Evolutionary conservation across 2,797 vertebrate genomes (phyloP).

Genomic region (Notolepis coatsorum): DNA sequence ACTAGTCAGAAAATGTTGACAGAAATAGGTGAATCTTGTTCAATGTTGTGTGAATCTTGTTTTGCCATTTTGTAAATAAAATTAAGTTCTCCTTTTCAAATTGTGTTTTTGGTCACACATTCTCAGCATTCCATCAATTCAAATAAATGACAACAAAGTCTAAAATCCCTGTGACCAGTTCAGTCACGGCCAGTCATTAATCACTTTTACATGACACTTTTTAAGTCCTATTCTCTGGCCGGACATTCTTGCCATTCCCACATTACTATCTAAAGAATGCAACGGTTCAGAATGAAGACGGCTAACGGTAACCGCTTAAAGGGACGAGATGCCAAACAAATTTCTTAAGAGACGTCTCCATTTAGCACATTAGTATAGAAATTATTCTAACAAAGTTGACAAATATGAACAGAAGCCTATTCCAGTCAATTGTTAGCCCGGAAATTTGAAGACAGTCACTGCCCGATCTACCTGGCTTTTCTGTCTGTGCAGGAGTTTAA

Average conservation of each 20-base stretch:
- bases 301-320: neutral
- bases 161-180: conserved; percentile 33
- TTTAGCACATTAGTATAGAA: neutral
- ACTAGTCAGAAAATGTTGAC: too few species aligned
- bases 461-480: too few species aligned
- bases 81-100: neutral
- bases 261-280: conserved; percentile 42
- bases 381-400: neutral
- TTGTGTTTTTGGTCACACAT: neutral
- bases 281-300: conserved; percentile 1
- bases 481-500: too few species aligned
- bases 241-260: conserved; percentile 61
- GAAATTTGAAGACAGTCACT: too few species aligned
- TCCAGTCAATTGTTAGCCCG: too few species aligned
- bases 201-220: conserved; percentile 47
- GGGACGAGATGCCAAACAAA: conserved; percentile 10
- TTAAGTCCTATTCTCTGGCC: conserved; percentile 31
- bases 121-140: neutral
- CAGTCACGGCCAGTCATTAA: conserved; percentile 30
- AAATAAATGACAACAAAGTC: conserved; percentile 25
- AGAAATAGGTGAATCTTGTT: too few species aligned
- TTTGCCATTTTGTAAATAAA: too few species aligned
- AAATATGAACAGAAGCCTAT: too few species aligned
- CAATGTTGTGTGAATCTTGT: too few species aligned
- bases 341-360: conserved; percentile 2